These are phyloP conservation scores for Hermaeophaga mercurialis DNA, from an alignment of 2,888 invertebrate species.

Conservation along the genomic window DNA sequence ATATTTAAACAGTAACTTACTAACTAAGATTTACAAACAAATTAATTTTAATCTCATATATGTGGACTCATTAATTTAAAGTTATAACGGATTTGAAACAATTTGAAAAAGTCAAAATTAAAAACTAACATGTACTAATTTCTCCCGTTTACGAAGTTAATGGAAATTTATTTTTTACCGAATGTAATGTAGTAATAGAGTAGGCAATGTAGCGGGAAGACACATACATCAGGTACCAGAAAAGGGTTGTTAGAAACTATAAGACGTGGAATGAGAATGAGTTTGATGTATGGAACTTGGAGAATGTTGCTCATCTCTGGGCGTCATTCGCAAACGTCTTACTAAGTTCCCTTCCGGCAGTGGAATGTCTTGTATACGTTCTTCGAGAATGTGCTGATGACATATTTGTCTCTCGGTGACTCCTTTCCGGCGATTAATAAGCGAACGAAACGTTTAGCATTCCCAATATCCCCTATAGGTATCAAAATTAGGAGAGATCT, in stretches of 20 bases:
- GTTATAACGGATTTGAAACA: no score
- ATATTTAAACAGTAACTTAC: no score
- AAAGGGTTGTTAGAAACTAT: slow-evolving; percentile 47
- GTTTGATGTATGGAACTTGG: slow-evolving; percentile 56
- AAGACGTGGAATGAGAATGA: slow-evolving; percentile 40
- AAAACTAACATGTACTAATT: no score
- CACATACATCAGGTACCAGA: slow-evolving; percentile 28
- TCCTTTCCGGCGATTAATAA: slow-evolving; percentile 44
- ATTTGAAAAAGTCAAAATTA: no score
- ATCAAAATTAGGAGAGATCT: slow-evolving; percentile 7
- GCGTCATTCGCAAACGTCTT: slow-evolving; percentile 56
- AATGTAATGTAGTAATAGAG: no score
- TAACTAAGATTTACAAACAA: no score
- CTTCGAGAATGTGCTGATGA: slow-evolving; percentile 55
- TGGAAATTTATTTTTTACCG: no score
- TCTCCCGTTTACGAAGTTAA: no score
- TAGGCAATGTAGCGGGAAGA: background rate
- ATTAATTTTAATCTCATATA: no score
- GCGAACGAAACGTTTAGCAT: slow-evolving; percentile 31
- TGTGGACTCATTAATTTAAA: no score
- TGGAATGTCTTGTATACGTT: slow-evolving; percentile 53
- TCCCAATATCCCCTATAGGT: slow-evolving; percentile 24
- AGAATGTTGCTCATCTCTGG: slow-evolving; percentile 53
- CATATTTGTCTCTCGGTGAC: slow-evolving; percentile 51
- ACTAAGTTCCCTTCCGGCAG: slow-evolving; percentile 47